Evolutionary conservation across 2,113 vertebrate species (phyloP), one percentile per base, ranked within the genome.

Genomic region (Pachypanchax playfairii): DNA sequence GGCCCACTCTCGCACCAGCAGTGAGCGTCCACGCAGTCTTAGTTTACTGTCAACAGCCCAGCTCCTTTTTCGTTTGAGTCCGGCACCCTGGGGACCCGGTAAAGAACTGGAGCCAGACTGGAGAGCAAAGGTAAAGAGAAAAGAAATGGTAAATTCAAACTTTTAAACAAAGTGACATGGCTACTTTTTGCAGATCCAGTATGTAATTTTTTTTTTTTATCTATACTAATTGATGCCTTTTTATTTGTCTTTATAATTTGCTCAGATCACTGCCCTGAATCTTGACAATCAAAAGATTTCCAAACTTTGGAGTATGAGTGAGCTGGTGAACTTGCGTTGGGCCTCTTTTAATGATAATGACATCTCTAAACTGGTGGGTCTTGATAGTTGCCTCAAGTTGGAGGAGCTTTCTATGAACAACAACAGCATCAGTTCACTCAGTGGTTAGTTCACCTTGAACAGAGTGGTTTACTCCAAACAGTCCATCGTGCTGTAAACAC

Each of bases 331-430:
- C 83, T 88, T 96, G 66, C 93, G 91, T 55, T 95, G 92, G 93
- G 93, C 91, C 12, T 96, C 93, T 4, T 95, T 96, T 69, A 93
- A 92, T 79, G 84, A 95, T 75, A 97, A 95, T 53, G 84, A 92
- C 52, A 90, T 96, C 70, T 90, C 85, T 28, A 90, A 87, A 82
- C 87, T 93, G 33, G 92, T 94, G 68, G 93, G 93, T 18, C 77
- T 94, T n/a, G 89, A 94, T 9, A 82, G 75, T 67, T 95, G 94
- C 75, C 49, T 70, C 29, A 90, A 92, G 24, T 83, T 96, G 57
- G 87, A 95, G 79, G 94, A 96, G 71, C 92, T 96, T 63, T 93
- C 85, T 4, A 82, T 96, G 15, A 92, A 94, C 67, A 86, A 92
- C 81, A 96, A 95, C 83, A 88, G 62, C 65, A 93, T 95, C 73